phyloP scores from a whole-genome alignment of 2,888 invertebrate genomes.

The Pemphredon lugubris region DNA sequence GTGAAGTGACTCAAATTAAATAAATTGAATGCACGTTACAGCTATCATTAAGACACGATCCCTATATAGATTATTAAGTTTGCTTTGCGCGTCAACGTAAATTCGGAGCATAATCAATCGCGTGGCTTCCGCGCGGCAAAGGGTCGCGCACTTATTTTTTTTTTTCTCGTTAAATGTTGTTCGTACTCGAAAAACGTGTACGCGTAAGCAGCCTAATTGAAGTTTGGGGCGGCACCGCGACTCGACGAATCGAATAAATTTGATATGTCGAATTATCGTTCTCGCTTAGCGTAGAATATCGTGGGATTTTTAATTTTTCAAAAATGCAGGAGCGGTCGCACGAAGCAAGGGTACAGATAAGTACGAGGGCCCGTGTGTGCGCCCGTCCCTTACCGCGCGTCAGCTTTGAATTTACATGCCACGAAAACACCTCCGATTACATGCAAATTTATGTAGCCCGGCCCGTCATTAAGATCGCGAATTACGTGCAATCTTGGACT shows the following conservation, averaged over 20 bases:
- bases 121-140: slow-evolving; percentile 56
- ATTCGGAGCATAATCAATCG: slow-evolving; percentile 76
- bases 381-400: slow-evolving; percentile 7
- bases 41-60: slow-evolving; percentile 38
- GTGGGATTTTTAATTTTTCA: slow-evolving; percentile 38
- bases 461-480: slow-evolving; percentile 77
- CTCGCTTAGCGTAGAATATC: slow-evolving; percentile 20
- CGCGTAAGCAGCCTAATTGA: slow-evolving; percentile 10
- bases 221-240: slow-evolving; percentile 3
- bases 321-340: slow-evolving; percentile 20
- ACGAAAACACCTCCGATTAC: slow-evolving; percentile 77
- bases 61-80: slow-evolving; percentile 19
- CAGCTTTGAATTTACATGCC: slow-evolving; percentile 72
- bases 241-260: neutral
- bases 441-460: slow-evolving; percentile 79
- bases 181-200: slow-evolving; percentile 28
- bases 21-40: slow-evolving; percentile 32
- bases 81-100: slow-evolving; percentile 65
- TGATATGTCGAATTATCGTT: slow-evolving; percentile 23
- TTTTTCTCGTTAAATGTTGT: slow-evolving; percentile 56
- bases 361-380: slow-evolving; percentile 28
- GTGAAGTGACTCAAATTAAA: slow-evolving; percentile 19
- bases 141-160: slow-evolving; percentile 31
- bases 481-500: slow-evolving; percentile 58
- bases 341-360: neutral